These are phyloP conservation scores for Thunnus maccoyii DNA, from an alignment of 2,113 vertebrate genomes.

Conservation along the genomic window DNA sequence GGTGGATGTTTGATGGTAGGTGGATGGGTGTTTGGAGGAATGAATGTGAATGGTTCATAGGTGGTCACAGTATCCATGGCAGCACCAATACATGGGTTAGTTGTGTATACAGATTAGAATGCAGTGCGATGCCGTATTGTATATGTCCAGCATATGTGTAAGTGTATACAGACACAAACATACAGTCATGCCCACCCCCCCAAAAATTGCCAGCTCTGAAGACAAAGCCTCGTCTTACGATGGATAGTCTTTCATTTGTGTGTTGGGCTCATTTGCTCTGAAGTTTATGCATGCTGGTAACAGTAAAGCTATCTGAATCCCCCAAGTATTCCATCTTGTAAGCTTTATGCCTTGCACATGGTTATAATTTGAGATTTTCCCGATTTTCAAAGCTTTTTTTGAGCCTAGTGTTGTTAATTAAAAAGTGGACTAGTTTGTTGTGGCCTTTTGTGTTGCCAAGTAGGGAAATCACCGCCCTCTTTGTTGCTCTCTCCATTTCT, in stretches of 20 bases:
- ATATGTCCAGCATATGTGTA: slow-evolving; percentile 25
- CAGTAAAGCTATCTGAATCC: slow-evolving; percentile 70
- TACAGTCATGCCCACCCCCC: slow-evolving; percentile 24
- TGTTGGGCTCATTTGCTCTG: slow-evolving; percentile 65
- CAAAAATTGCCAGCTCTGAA: slow-evolving; percentile 42
- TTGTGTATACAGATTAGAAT: not conserved
- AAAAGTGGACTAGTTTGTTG: slow-evolving; percentile 82
- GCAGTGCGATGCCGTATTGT: not conserved
- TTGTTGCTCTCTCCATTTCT: slow-evolving; percentile 57
- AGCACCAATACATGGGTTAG: no score
- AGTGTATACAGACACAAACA: slow-evolving; percentile 17
- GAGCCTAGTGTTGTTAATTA: slow-evolving; percentile 83
- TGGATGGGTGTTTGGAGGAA: no score
- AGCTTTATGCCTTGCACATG: slow-evolving; percentile 77
- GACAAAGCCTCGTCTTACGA: slow-evolving; percentile 62
- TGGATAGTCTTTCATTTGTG: slow-evolving; percentile 64
- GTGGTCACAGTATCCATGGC: not conserved
- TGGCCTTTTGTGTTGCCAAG: slow-evolving; percentile 77
- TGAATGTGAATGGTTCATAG: no score
- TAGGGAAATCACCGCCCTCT: slow-evolving; percentile 63
- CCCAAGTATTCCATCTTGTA: slow-evolving; percentile 67
- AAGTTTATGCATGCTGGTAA: slow-evolving; percentile 72
- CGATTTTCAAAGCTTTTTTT: slow-evolving; percentile 78
- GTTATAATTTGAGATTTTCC: slow-evolving; percentile 83
- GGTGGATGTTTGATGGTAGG: not conserved